Evolutionary conservation across 2,888 invertebrate genomes (phyloP), one percentile per base, ranked within the genome.

Genomic region (Synanthedon formicaeformis): DNA sequence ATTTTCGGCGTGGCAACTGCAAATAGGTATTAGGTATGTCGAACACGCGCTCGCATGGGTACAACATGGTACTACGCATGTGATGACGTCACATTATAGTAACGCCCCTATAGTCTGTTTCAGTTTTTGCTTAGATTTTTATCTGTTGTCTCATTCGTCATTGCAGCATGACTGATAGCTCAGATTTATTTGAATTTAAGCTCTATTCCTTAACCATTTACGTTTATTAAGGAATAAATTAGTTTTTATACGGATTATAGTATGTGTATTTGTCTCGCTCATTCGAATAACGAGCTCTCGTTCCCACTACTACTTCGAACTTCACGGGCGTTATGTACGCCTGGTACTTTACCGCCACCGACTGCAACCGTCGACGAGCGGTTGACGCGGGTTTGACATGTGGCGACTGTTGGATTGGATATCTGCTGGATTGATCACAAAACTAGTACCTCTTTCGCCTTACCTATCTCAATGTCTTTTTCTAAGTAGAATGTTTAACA

Each of bases 271-370:
- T 60, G 57, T 75, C 74, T 69, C 75, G 52, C 60, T 77, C 68
- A 55, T 60, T 60, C 63, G 56, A 60, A 58, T 69, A 66, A 58
- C 53, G 57, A 62, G 62, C 62, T 76, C 71, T 69, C 73, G 60
- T 61, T 69, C 66, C 54, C 62, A 58, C 59, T 54, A 55, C 57
- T 60, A 56, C 60, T 59, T 63, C 57, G 65, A 71, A 60, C n/a
- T 40, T 71, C 74, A 67, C 59, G 56, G 56, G 54, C 52, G 57
- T 63, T 74, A 76, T 87, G 85, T 56, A 69, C 69, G 73, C 85
- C 86, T 87, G 78, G 86, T 87, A 77, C 64, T 86, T 87, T 86
- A 79, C 86, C 87, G 87, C 87, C 85, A 84, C 82, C 75, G 73
- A 83, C 73, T 85, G 85, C 84, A 85, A 81, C 81, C 81, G 77